Evolutionary conservation across 2,113 vertebrate genomes (phyloP).

Genomic region (Aleadryas rufinucha): DNA sequence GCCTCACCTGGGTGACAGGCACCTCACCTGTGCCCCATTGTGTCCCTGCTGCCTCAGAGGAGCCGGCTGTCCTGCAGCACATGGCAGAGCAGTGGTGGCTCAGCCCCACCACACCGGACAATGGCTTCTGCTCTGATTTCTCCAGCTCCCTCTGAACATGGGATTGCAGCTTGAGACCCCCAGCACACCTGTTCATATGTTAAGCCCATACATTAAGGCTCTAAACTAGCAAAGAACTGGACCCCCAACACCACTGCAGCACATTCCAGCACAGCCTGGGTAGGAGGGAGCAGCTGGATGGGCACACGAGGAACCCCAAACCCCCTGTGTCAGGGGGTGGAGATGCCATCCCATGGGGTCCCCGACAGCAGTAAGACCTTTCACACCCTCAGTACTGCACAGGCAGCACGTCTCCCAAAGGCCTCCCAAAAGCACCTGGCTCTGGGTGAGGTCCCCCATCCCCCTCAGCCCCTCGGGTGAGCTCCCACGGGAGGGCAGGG

Average conservation of each 20-base stretch:
- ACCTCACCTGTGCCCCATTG: background rate
- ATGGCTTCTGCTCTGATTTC: accelerated
- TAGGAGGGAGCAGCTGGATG: background rate
- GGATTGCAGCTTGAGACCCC: accelerated
- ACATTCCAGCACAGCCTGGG: background rate
- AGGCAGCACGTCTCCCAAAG: background rate
- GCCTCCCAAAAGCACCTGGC: background rate
- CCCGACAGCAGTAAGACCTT: background rate
- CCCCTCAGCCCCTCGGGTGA: background rate
- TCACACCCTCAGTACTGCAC: background rate
- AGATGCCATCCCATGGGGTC: accelerated
- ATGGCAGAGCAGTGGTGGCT: background rate
- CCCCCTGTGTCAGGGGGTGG: accelerated
- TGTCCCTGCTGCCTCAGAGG: background rate
- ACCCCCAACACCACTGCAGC: background rate
- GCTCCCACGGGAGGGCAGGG: background rate
- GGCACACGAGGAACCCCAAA: background rate
- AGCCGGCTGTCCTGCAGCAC: accelerated
- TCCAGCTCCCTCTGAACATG: accelerated
- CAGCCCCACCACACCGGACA: background rate
- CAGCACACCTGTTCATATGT: accelerated
- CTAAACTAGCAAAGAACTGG: background rate
- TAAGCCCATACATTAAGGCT: background rate
- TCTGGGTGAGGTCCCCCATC: background rate
- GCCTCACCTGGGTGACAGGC: background rate